phyloP scores from a whole-genome alignment of 2,888 invertebrate genomes.

The Euzophera pinguis region DNA sequence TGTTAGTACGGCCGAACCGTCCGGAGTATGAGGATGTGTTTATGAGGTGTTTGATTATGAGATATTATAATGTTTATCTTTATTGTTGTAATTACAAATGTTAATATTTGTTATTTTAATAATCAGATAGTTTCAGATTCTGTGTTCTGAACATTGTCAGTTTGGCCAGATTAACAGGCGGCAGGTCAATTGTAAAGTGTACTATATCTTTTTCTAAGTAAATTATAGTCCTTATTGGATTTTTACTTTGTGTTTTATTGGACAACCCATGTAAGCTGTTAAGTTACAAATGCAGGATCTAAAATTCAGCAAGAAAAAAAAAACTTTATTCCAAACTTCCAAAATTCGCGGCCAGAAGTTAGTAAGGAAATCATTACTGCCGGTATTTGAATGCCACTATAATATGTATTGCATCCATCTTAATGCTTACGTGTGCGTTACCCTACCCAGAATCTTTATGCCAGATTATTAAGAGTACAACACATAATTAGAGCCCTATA shows the following conservation, averaged over 20 bases:
- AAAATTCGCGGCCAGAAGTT: no score
- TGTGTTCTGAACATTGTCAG: slow-evolving; percentile 12
- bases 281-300: no score
- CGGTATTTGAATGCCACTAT: no score
- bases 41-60: slow-evolving; percentile 8
- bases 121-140: slow-evolving; percentile 1
- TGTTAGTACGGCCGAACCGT: slow-evolving; percentile 48
- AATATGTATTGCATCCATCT: no score
- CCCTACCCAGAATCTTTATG: no score
- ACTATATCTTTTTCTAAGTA: slow-evolving; percentile 74
- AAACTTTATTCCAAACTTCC: no score
- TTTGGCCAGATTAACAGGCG: slow-evolving; percentile 54
- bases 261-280: background rate
- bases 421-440: no score
- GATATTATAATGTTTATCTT: slow-evolving; percentile 3
- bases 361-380: no score
- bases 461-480: no score
- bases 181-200: slow-evolving; percentile 77
- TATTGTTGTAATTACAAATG: slow-evolving; percentile 4
- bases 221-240: slow-evolving; percentile 77
- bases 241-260: slow-evolving; percentile 56
- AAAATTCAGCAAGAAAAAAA: no score
- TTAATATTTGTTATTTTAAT: slow-evolving; percentile 11
- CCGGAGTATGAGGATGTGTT: background rate
- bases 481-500: no score